Evolutionary conservation across 1,140 invertebrate genomes (phyloP), one percentile per base, ranked within the genome.

Genomic region (Calephelis virginiensis): DNA sequence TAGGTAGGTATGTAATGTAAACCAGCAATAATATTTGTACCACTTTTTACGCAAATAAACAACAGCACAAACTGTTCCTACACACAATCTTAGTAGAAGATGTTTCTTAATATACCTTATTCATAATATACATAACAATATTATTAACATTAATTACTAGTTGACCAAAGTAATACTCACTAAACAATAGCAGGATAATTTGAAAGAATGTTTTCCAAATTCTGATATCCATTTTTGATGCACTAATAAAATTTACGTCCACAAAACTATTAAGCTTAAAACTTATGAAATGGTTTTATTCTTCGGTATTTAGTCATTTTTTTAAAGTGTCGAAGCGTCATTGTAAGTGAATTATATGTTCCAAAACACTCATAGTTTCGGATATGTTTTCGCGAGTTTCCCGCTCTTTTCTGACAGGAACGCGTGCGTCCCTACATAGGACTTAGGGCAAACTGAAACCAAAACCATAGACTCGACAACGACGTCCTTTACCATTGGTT

Each of bases 201-300:
- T 53, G 14, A 53, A 53, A 50, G 48, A 50, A 53, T 53, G 14
- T 53, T 17, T 53, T 53, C 49, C 49, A 53, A 53, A 53, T 53
- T 53, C 49, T 53, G 49, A 13, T 13, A 53, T 53, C 49, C 49
- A 53, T 53, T 53, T 53, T 53, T n/a, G 8, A 28, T 28, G 28
- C 49, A 53, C 49, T 28, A 43, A 9, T 43, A 43, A 53, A 53
- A 53, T 53, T 53, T 14, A 53, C 49, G 14, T 14, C 49, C 49
- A 53, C 49, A 53, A 53, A 53, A 8, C 14, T 14, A 8, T 13
- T 8, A 50, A 14, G 14, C 14, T 50, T 8, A 17, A 53, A 17
- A 53, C 8, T 17, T 53, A 14, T 17, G 14, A 53, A 53, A 17
- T 14, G 14, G 17, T 17, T 53, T 53, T 53, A 10, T 53, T 53